Evolutionary conservation across 2,797 vertebrate species (phyloP).

Genomic region (Malurus leucopterus): DNA sequence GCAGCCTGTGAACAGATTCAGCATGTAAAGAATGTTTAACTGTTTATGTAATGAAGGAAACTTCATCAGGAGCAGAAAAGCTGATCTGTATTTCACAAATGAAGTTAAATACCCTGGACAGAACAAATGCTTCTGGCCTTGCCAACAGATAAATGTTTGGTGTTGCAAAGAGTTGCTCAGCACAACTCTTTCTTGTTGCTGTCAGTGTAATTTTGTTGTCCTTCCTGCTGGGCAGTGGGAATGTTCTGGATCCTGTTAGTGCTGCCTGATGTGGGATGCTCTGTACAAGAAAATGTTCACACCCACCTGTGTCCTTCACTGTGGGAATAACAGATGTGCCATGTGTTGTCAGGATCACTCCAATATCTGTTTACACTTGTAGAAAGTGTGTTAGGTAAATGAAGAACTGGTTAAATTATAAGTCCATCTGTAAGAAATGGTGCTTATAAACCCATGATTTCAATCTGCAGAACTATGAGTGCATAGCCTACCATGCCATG

Average conservation of each 20-base stretch:
- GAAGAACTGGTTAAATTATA: neutral
- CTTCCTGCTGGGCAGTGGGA: neutral
- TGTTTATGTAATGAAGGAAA: neutral
- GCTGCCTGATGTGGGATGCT: neutral
- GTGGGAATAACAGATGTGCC: neutral
- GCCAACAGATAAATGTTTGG: neutral
- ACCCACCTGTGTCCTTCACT: neutral
- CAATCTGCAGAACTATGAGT: neutral
- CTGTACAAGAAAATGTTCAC: neutral
- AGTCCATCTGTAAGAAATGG: neutral
- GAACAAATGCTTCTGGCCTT: neutral
- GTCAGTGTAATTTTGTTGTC: neutral
- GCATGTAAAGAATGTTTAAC: neutral
- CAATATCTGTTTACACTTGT: neutral
- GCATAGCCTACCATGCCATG: neutral
- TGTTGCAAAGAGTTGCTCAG: neutral
- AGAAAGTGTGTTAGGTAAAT: neutral
- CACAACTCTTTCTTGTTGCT: neutral
- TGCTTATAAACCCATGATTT: neutral
- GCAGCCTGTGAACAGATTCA: neutral
- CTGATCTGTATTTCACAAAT: neutral
- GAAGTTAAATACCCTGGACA: neutral
- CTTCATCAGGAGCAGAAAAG: neutral
- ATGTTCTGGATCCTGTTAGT: neutral
- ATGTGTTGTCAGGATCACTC: fast-evolving